Conservation (phyloP, 2,797 vertebrate species). For the Aselliscus stoliczkanus region DNA sequence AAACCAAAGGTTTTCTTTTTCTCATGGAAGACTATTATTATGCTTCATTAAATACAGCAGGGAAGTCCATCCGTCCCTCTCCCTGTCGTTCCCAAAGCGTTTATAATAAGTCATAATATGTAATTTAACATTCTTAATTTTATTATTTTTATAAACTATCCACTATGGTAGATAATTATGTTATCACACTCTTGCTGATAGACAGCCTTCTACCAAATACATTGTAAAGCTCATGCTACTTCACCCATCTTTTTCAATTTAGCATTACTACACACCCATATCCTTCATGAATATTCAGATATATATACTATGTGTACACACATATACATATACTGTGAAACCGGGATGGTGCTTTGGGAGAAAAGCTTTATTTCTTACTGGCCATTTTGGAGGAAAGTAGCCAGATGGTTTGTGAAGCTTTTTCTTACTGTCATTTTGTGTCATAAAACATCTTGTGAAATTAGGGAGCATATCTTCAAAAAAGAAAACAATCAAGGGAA, state of each 20-base stretch:
- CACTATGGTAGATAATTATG: not conserved
- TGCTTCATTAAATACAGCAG: not conserved
- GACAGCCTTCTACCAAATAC: not conserved
- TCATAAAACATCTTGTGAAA: not conserved
- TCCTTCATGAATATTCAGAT: not conserved
- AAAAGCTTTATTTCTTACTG: not conserved
- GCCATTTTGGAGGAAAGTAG: not conserved
- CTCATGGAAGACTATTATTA: not conserved
- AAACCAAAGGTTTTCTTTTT: not conserved
- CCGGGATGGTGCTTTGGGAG: not conserved
- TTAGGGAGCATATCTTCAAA: not conserved
- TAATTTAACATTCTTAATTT: not conserved
- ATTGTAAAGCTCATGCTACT: not conserved
- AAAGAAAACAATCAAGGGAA: not conserved
- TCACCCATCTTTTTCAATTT: not conserved
- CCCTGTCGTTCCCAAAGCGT: rapidly evolving
- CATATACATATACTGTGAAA: not conserved
- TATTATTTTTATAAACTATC: not conserved
- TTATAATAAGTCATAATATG: not conserved
- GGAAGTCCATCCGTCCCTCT: not conserved
- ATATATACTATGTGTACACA: not conserved
- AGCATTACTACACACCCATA: not conserved
- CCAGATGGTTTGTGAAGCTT: slow-evolving; percentile 13
- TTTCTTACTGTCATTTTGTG: not conserved
- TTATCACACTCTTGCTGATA: not conserved